Conservation (phyloP, 30 jellyfish, hydroid and myxozoan genomes). For the Aurelia aurita region DNA sequence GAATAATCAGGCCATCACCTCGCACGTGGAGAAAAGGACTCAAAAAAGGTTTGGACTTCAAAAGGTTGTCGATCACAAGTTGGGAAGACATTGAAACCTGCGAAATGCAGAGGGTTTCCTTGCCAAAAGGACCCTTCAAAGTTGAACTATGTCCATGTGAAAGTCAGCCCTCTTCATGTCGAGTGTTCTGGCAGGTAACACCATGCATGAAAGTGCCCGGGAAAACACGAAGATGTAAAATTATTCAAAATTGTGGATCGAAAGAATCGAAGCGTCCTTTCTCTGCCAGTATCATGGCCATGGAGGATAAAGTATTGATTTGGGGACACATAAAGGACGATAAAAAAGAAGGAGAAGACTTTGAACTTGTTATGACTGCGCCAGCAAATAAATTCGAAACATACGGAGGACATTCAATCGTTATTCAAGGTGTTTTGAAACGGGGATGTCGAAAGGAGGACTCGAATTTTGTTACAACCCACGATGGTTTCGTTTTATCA, state of each 20-base stretch:
- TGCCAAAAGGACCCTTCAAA: constrained; percentile 38
- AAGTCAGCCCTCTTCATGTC: constrained; percentile 74
- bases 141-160: constrained; percentile 72
- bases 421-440: constrained; percentile 47
- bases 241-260: constrained; percentile 47
- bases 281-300: constrained; percentile 47
- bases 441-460: constrained; percentile 72
- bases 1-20: constrained; percentile 48
- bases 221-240: constrained; percentile 77
- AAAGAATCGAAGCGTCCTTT: constrained; percentile 60
- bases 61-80: constrained; percentile 65
- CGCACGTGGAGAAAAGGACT: constrained; percentile 71
- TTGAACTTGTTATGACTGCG: constrained; percentile 53
- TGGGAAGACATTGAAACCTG: constrained; percentile 69
- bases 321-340: constrained; percentile 85
- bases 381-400: constrained; percentile 28
- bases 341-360: constrained; percentile 79
- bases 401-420: neutral
- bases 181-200: constrained; percentile 67
- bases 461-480: constrained; percentile 53
- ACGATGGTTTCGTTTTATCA: constrained; percentile 67
- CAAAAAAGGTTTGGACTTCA: constrained; percentile 43
- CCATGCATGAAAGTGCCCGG: constrained; percentile 80
- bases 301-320: constrained; percentile 53
- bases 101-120: constrained; percentile 44